Base-by-base conservation (phyloP, 2,113 vertebrate species). In the Hylia prasina region DNA sequence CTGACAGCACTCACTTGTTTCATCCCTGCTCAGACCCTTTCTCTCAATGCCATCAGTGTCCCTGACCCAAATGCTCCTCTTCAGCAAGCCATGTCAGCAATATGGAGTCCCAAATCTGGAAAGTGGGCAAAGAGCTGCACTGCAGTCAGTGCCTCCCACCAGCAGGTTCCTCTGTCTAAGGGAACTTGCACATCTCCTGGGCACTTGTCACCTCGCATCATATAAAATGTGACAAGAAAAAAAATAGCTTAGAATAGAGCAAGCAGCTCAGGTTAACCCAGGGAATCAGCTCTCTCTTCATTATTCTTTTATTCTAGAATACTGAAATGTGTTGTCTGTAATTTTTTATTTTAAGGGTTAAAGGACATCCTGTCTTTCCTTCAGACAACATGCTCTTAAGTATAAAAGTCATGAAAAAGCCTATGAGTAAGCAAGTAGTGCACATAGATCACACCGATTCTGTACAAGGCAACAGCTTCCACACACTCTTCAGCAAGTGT, bases 341-440 rank as follows among this genome's bases (percentile, higher is more conserved):
- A 93, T 65, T 90, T 90, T 91, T 90, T 93, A 82, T 85, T 96
- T 89, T 70, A 93, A 75, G 70, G 58, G 70, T 91, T 87, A 93
- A 94, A 91, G 86, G 69, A 93, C 45, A 72, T 35, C 11, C 54
- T 80, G 90, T 35, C 42, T 80, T 72, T 85, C 63, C 42, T 88
- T 85, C 84, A 73, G 66, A 91, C 82, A 54, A 61, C 30, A 56
- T 20, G 50, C 63, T 82, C 42, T 63, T 60, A 91, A 72, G 89
- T 94, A 82, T 76, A 93, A 89, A 85, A 40, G 37, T 57, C 19
- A 79, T 35, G 23, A 76, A 82, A 82, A 93, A 75, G 45, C 35
- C 84, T 85, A 61, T 37, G 87, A 91, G 56, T 78, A 94, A 89
- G 78, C 61, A 79, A 80, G 76, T 42, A 81, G 20, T 5, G 17